Percentiles rank a stretch among this genome's conserved stretches.
These are phyloP conservation scores for Cheumatopsyche charites DNA, from an alignment of 1,140 invertebrate genomes.

Conservation along the genomic window DNA sequence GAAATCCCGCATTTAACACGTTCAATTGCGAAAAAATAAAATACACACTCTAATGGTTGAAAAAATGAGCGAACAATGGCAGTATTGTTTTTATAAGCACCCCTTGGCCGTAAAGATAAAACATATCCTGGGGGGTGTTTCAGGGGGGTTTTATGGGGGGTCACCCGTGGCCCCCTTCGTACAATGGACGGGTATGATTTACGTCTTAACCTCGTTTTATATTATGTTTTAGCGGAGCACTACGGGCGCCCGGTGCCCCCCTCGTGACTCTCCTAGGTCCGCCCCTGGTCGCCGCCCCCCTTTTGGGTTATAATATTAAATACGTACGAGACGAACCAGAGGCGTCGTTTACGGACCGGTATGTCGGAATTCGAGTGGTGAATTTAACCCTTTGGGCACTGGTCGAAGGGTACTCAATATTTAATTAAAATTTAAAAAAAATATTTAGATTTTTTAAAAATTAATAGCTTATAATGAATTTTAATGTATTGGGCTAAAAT, in stretches of 20 bases:
- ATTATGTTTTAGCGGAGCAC: conserved; percentile 59
- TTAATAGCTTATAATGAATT: too few relatives aligned
- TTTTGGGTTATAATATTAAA: conserved; percentile 40
- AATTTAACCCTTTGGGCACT: not conserved
- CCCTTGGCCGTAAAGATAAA: conserved; percentile 48
- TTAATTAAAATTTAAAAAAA: not conserved
- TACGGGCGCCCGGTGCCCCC: conserved; percentile 39
- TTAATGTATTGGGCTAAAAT: too few relatives aligned
- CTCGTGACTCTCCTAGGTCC: conserved; percentile 22
- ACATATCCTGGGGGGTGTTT: conserved; percentile 49
- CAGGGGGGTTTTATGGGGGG: conserved; percentile 30
- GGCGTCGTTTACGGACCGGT: not conserved
- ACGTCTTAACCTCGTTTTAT: conserved; percentile 55
- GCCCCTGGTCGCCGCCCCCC: not conserved
- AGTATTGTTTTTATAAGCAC: conserved; percentile 49
- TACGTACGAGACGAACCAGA: conserved; percentile 37
- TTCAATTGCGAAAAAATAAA: conserved; percentile 47
- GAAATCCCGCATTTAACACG: conserved; percentile 48
- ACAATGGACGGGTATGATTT: conserved; percentile 56
- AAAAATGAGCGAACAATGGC: conserved; percentile 48
- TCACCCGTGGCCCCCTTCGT: conserved; percentile 38
- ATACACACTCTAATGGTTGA: conserved; percentile 45
- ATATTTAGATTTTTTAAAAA: too few relatives aligned
- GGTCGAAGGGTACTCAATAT: not conserved
- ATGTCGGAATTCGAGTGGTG: too few relatives aligned